These are phyloP conservation scores for Macrobrachium nipponense DNA, from an alignment of 1,140 invertebrate species.

Conservation along the genomic window DNA sequence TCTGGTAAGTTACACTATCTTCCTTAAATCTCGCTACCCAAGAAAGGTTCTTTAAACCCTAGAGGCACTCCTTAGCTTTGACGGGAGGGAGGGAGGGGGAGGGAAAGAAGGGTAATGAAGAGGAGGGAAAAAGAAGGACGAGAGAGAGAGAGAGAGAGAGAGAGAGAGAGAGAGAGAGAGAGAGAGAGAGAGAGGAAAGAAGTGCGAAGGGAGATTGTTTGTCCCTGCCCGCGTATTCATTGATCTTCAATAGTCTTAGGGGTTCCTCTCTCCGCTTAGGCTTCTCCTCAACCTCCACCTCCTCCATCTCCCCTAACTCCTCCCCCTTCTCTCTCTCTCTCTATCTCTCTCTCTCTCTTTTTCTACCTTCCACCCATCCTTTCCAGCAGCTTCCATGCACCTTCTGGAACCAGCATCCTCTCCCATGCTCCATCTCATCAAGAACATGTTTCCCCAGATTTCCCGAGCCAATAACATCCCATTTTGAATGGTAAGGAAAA, in stretches of 20 bases:
- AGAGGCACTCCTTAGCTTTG: no score
- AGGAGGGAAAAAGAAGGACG: not conserved
- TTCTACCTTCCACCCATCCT: not conserved
- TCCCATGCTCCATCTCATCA: constrained; percentile 4
- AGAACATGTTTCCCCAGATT: not conserved
- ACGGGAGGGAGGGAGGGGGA: no score
- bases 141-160: not conserved
- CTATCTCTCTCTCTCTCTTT: not conserved
- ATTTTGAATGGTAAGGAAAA: no score
- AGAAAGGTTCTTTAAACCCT: no score
- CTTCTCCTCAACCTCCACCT: not conserved
- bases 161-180: not conserved
- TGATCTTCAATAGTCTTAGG: constrained; percentile 40
- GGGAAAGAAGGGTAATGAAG: no score
- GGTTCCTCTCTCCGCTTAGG: not conserved
- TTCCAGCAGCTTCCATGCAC: not conserved
- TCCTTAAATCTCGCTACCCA: no score
- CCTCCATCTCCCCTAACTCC: not conserved
- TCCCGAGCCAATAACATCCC: not conserved
- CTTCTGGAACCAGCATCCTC: not conserved
- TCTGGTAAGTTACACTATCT: no score
- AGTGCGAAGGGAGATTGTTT: not conserved
- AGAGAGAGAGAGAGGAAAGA: not conserved
- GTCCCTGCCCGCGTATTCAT: constrained; percentile 30
- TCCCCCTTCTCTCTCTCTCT: not conserved